A percentile compares a stretch with the other conserved stretches of the same genome.
Evolutionary conservation across 2,888 invertebrate genomes (phyloP).

Genomic region (Tholera decimalis): DNA sequence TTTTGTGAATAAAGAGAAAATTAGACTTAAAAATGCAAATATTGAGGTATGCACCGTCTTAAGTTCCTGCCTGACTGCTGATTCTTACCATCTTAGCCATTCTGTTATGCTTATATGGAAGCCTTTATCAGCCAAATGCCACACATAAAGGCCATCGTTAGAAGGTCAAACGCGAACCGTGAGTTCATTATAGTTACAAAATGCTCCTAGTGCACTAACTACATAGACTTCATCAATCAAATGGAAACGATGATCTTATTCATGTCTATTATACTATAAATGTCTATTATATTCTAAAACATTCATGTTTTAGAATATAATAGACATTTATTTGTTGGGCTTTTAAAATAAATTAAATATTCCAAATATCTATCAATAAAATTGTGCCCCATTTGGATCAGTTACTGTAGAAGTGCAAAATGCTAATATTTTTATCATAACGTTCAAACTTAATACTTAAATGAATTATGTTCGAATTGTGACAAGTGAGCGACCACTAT

Average conservation of each 20-base stretch:
- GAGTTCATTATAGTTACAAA: constrained; percentile 26
- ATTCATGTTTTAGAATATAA: no score
- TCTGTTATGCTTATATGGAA: constrained; percentile 20
- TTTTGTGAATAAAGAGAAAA: no score
- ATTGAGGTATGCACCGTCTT: background rate
- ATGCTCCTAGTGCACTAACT: constrained; percentile 27
- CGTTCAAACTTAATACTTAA: no score
- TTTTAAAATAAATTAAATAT: background rate
- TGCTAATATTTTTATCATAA: no score
- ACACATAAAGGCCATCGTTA: constrained; percentile 56
- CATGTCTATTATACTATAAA: no score
- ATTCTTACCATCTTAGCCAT: constrained; percentile 25
- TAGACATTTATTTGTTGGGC: background rate
- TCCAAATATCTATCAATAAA: background rate
- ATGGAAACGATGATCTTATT: constrained; percentile 14
- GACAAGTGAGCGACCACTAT: no score
- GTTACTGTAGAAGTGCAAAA: no score
- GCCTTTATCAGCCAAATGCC: constrained; percentile 55
- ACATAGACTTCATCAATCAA: constrained; percentile 27
- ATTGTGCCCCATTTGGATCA: no score
- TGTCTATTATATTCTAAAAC: no score
- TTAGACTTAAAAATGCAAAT: background rate
- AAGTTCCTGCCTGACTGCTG: constrained; percentile 9
- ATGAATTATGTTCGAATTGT: no score
- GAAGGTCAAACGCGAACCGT: constrained; percentile 55